Conservation (phyloP, 2,113 vertebrate species). For the Malurus elegans region DNA sequence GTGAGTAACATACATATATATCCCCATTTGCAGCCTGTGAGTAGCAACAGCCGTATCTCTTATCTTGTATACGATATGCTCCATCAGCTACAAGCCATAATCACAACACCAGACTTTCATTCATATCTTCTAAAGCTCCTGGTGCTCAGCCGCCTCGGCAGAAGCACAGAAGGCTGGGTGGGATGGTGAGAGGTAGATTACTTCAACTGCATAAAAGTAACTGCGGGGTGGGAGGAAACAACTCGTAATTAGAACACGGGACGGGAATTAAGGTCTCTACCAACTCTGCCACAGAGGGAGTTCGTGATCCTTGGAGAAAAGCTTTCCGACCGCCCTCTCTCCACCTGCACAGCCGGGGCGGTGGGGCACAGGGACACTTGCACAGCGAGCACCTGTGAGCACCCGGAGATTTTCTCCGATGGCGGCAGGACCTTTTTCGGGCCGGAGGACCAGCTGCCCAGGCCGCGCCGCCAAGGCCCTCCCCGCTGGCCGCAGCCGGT, state of each 20-base stretch:
- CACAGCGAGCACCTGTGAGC: neutral
- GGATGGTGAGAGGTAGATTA: conserved; percentile 49
- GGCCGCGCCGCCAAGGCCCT: neutral
- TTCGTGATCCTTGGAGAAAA: neutral
- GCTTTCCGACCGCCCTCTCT: neutral
- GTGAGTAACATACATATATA: rapidly evolving
- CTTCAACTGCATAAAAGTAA: conserved; percentile 21
- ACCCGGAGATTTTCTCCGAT: neutral
- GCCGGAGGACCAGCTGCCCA: neutral
- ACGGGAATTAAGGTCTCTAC: neutral
- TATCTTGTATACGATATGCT: neutral
- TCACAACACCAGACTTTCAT: neutral
- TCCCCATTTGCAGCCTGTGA: neutral
- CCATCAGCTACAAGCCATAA: neutral
- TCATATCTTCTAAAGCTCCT: neutral
- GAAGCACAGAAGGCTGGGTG: conserved; percentile 8
- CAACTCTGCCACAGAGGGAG: neutral
- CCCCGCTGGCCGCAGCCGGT: neutral
- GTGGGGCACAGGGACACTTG: neutral
- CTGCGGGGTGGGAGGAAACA: conserved; percentile 21
- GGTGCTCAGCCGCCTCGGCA: neutral
- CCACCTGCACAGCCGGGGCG: neutral
- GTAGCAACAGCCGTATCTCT: neutral
- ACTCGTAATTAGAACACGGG: neutral
- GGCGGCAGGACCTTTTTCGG: neutral